A percentile compares a stretch with the other conserved stretches of the same genome.
Evolutionary conservation across 2,888 invertebrate species (phyloP).

Genomic region (Cosmopolites sordidus): DNA sequence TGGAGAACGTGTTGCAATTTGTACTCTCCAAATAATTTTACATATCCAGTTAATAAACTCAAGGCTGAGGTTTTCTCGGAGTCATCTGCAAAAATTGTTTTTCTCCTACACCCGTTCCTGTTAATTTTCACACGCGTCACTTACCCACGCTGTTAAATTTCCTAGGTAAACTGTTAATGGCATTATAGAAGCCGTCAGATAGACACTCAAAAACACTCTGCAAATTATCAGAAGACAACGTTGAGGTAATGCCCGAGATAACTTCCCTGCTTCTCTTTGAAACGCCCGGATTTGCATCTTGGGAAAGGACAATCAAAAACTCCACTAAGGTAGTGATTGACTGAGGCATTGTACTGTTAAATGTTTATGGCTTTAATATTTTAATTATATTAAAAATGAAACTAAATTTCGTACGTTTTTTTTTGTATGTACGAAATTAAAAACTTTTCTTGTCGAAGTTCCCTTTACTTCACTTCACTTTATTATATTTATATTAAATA

Average conservation of each 20-base stretch:
- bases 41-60: constrained; percentile 64
- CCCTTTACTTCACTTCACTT: too few relatives aligned
- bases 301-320: constrained; percentile 62
- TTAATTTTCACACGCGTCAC: neutral
- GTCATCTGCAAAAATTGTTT: constrained; percentile 50
- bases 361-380: too few relatives aligned
- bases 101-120: neutral
- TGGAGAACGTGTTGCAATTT: constrained; percentile 57
- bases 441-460: too few relatives aligned
- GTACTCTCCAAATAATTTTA: constrained; percentile 55
- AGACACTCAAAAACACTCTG: constrained; percentile 53
- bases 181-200: constrained; percentile 58
- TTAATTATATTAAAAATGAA: too few relatives aligned
- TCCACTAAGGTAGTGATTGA: constrained; percentile 62
- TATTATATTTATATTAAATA: too few relatives aligned
- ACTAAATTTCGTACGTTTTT: too few relatives aligned
- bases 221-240: constrained; percentile 44
- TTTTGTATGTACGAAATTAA: too few relatives aligned
- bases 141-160: constrained; percentile 61
- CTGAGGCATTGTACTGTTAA: constrained; percentile 60
- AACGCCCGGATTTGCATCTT: constrained; percentile 60
- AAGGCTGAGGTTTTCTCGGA: constrained; percentile 59
- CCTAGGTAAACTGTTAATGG: constrained; percentile 60
- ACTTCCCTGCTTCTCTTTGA: constrained; percentile 44
- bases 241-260: constrained; percentile 47